Evolutionary conservation across 2,888 invertebrate genomes (phyloP).

Genomic region (Hemaris fuciformis): DNA sequence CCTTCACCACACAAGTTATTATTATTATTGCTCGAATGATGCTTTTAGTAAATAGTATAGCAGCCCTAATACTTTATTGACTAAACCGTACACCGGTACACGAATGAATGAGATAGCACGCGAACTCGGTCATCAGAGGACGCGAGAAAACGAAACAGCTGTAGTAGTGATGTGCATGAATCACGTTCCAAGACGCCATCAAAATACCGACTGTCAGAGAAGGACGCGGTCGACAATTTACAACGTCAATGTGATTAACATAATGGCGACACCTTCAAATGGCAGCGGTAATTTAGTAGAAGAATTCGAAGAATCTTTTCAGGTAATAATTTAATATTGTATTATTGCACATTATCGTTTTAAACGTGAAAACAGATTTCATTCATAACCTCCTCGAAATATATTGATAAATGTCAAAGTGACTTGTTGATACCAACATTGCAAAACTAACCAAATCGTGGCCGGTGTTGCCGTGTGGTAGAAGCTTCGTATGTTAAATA

Average conservation of each 20-base stretch:
- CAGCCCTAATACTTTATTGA: slow-evolving; percentile 26
- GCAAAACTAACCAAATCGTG: slow-evolving; percentile 39
- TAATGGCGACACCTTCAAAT: slow-evolving; percentile 90
- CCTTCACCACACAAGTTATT: no score
- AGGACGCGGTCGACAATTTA: slow-evolving; percentile 16
- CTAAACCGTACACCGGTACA: no score
- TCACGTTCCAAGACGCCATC: slow-evolving; percentile 16
- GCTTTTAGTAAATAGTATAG: not conserved
- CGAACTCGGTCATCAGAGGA: not conserved
- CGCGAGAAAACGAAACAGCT: slow-evolving; percentile 23
- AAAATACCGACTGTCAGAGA: slow-evolving; percentile 28
- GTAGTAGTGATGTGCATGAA: slow-evolving; percentile 35
- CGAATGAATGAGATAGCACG: slow-evolving; percentile 21
- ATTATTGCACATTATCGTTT: slow-evolving; percentile 5
- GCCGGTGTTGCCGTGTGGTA: slow-evolving; percentile 53
- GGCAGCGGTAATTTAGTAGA: slow-evolving; percentile 93
- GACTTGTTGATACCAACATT: slow-evolving; percentile 57
- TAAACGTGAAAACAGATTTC: slow-evolving; percentile 21
- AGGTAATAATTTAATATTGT: slow-evolving; percentile 75
- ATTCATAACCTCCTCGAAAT: slow-evolving; percentile 52
- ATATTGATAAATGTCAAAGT: slow-evolving; percentile 58
- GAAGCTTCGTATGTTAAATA: slow-evolving; percentile 69
- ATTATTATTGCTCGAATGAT: not conserved
- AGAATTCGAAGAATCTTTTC: slow-evolving; percentile 95
- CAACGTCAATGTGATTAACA: slow-evolving; percentile 22